Evolutionary conservation across 2,113 vertebrate species (phyloP).

Genomic region (Sardina pilchardus): DNA sequence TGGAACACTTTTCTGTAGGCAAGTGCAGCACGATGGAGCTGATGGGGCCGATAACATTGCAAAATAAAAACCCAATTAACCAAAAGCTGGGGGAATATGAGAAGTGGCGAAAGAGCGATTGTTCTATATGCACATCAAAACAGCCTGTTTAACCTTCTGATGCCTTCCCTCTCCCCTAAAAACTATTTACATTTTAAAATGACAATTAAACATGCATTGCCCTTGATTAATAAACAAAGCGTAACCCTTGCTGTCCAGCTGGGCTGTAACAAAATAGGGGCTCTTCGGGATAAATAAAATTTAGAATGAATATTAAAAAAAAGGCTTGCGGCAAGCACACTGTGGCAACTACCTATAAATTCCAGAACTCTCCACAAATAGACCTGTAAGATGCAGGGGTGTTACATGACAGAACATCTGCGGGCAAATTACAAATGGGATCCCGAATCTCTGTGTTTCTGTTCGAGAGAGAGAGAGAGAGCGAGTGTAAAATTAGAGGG

Average conservation of each 20-base stretch:
- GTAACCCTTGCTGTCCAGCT: not conserved
- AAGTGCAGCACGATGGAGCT: slow-evolving; percentile 36
- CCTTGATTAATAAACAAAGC: slow-evolving; percentile 32
- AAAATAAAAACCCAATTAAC: slow-evolving; percentile 49
- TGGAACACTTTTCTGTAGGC: not conserved
- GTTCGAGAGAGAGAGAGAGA: not conserved
- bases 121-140: slow-evolving; percentile 51
- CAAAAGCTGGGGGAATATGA: slow-evolving; percentile 48
- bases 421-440: not conserved
- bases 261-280: too few species aligned
- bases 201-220: not conserved
- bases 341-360: not conserved
- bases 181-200: slow-evolving; percentile 14
- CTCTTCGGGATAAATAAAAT: too few species aligned
- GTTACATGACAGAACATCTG: not conserved
- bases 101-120: slow-evolving; percentile 41
- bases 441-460: too few species aligned
- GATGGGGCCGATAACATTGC: slow-evolving; percentile 48
- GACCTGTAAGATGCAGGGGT: not conserved
- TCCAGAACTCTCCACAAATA: not conserved
- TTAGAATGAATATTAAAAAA: too few species aligned
- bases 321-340: not conserved
- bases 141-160: slow-evolving; percentile 38
- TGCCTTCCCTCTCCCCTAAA: slow-evolving; percentile 29
- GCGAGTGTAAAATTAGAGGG: not conserved